phyloP scores from a whole-genome alignment of 2,888 invertebrate genomes.

The Himalopsyche anomala region DNA sequence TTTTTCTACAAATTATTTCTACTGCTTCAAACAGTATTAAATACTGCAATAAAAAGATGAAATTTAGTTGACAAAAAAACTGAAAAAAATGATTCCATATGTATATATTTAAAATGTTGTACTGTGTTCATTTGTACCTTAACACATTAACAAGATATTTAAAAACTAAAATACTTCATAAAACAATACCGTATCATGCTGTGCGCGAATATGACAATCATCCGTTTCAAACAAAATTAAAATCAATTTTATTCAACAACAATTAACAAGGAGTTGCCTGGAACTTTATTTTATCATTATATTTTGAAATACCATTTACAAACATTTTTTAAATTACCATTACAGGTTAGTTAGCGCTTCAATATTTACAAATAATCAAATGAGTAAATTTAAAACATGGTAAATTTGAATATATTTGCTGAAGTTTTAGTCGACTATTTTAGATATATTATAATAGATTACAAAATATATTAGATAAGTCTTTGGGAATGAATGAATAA shows the following conservation, averaged over 20 bases:
- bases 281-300: no score
- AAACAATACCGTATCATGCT: conserved; percentile 5
- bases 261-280: no score
- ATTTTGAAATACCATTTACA: no score
- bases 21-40: no score
- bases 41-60: no score
- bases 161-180: neutral
- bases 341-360: no score
- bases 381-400: no score
- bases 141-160: neutral
- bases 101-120: neutral
- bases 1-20: no score
- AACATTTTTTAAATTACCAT: no score
- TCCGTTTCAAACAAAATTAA: neutral
- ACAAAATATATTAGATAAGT: conserved; percentile 40
- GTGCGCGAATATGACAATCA: neutral
- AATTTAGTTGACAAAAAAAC: neutral
- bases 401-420: neutral
- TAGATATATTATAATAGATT: neutral
- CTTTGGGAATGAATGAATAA: conserved; percentile 41
- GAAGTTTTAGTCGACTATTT: neutral
- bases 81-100: neutral
- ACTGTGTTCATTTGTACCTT: neutral
- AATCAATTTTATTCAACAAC: neutral
- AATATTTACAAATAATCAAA: no score